Conservation (phyloP, 2,797 vertebrate species). For the Eospalax fontanierii region DNA sequence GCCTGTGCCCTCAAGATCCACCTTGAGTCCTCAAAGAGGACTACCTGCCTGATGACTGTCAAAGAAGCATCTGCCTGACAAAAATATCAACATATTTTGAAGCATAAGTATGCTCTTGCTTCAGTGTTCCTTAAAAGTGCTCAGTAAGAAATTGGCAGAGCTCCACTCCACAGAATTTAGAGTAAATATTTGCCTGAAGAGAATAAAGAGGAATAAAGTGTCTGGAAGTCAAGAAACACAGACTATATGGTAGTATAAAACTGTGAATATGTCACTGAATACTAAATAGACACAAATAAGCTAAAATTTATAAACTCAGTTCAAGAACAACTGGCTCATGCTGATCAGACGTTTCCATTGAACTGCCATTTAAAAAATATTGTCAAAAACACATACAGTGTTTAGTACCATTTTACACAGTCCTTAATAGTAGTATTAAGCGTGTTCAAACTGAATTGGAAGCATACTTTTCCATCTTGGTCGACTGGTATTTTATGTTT, state of each 20-base stretch:
- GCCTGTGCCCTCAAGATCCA: not conserved
- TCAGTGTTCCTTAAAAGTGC: not conserved
- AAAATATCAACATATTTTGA: not conserved
- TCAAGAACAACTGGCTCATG: not conserved
- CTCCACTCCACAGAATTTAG: not conserved
- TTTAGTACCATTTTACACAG: too few species aligned
- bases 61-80: too few species aligned
- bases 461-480: not conserved
- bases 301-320: conserved; percentile 56
- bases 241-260: conserved; percentile 13
- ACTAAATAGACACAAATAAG: conserved; percentile 23
- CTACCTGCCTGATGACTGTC: not conserved
- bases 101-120: not conserved
- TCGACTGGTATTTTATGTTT: not conserved
- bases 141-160: not conserved
- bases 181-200: conserved; percentile 20
- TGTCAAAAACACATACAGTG: not conserved
- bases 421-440: not conserved
- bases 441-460: not conserved
- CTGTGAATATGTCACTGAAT: not conserved
- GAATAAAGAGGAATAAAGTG: conserved; percentile 34
- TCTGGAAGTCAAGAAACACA: conserved; percentile 45
- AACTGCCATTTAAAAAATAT: not conserved
- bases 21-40: not conserved
- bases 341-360: not conserved